Base-by-base conservation (phyloP, 2,113 vertebrate genomes). In the Crotalus horridus region DNA sequence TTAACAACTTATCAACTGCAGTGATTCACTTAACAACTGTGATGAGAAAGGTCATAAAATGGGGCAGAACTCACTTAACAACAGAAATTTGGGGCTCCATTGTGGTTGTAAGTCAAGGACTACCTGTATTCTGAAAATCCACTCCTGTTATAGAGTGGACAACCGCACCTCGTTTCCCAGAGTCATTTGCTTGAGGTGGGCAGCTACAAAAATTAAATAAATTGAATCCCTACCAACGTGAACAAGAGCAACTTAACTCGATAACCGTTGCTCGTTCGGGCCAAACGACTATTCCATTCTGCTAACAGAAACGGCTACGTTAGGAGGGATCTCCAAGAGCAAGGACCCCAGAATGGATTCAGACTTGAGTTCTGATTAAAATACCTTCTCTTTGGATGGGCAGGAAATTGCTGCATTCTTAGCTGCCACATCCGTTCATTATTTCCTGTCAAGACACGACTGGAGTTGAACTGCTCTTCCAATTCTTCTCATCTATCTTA, bases 211-310 rank as follows among this genome's bases (percentile, higher is more conserved):
- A 64, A 64, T 13, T 3, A 59, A 59, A 59, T 64, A 6, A 69
- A 69, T 15, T n/a, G 5, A 69, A 69, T n/a, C 29, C 29, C 29
- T 43, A 17, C 33, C 8, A 26, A 91, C 3, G 26, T 7, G 24
- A 51, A 43, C 10, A 13, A 90, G 2, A 29, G 48, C 8, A 58
- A 93, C 90, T 93, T 91, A 91, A 20, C 6, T 12, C 3, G n/a
- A 15, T 61, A 51, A 61, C 61, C 43, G 39, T n/a, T n/a, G 85
- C 0, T 6, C 2, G 0, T 58, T n/a, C 0, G 56, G 48, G 39
- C 6, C 88, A 55, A 15, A 87, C 0, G 85, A n/a, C 11, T 87
- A 33, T 43, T 93, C 61, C 46, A 43, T 59, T 33, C 9, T 46
- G 20, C 58, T 26, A 12, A 39, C 24, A 89, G 11, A 89, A 29